Evolutionary conservation across 2,113 vertebrate genomes (phyloP).

Genomic region (Cololabis saira): DNA sequence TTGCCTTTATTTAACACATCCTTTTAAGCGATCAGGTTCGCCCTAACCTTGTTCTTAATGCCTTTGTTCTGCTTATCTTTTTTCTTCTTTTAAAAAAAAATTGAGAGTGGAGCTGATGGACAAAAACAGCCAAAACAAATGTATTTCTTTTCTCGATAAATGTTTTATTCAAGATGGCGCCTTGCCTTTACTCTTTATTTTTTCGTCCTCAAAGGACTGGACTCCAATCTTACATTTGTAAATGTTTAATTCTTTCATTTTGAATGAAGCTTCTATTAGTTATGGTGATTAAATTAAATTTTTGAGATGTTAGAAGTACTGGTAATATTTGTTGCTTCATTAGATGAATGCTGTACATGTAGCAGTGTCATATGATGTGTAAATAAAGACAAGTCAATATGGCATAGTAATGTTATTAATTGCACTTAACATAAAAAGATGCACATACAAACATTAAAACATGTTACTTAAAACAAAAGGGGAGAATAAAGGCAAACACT

Average conservation of each 20-base stretch:
- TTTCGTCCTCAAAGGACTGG: slow-evolving; percentile 27
- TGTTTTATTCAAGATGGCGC: slow-evolving; percentile 62
- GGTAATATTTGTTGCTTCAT: slow-evolving; percentile 35
- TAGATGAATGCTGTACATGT: slow-evolving; percentile 45
- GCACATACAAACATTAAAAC: neutral
- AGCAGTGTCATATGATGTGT: slow-evolving; percentile 40
- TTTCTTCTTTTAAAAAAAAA: too few species aligned
- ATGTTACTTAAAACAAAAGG: neutral
- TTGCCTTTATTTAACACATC: slow-evolving; percentile 29
- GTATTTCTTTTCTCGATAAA: slow-evolving; percentile 25
- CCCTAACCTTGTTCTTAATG: neutral
- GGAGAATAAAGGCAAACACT: neutral
- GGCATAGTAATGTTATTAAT: slow-evolving; percentile 10
- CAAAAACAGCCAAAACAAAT: too few species aligned
- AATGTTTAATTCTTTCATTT: slow-evolving; percentile 25
- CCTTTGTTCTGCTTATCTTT: too few species aligned
- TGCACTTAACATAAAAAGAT: neutral
- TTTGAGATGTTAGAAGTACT: slow-evolving; percentile 9
- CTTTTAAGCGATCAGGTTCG: neutral
- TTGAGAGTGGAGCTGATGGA: too few species aligned
- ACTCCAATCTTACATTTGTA: slow-evolving; percentile 24
- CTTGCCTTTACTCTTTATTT: too few species aligned
- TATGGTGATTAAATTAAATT: slow-evolving; percentile 18
- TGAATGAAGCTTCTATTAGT: slow-evolving; percentile 34
- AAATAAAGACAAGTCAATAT: slow-evolving; percentile 63